Evolutionary conservation across 2,113 vertebrate genomes (phyloP).

Genomic region (Emydocephalus ijimae): DNA sequence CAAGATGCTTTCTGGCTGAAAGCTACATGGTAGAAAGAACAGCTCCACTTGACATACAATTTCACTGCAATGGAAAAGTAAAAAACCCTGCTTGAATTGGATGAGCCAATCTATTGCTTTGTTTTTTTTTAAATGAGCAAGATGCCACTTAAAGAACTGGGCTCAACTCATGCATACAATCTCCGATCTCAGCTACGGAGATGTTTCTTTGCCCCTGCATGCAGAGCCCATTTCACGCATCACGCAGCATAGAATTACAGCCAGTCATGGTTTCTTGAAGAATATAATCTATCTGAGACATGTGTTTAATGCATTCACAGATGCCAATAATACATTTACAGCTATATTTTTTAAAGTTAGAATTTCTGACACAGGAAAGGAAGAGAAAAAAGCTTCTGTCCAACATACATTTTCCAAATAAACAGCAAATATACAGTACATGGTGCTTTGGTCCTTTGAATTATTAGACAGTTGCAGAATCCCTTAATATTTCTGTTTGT

Average conservation of each 20-base stretch:
- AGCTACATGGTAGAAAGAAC: not conserved
- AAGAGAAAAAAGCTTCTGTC: not conserved
- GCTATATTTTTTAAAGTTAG: not conserved
- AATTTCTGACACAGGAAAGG: not conserved
- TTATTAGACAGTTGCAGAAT: not conserved
- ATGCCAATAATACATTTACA: not conserved
- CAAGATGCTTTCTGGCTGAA: not conserved
- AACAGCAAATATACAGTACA: not conserved
- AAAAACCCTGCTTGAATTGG: not conserved
- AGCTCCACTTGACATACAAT: not conserved
- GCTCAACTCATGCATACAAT: not conserved
- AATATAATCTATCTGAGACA: not conserved
- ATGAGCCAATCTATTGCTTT: not conserved
- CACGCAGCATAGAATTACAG: not conserved
- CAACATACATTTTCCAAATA: slow-evolving; percentile 5
- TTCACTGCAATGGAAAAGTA: not conserved
- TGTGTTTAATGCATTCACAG: not conserved
- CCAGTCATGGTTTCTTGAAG: not conserved
- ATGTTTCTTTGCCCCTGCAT: not conserved
- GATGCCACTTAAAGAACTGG: not conserved
- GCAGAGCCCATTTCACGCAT: not conserved
- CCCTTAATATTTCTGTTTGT: not conserved
- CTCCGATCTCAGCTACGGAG: not conserved
- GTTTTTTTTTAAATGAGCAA: not conserved
- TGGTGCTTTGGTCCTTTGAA: not conserved